Evolutionary conservation across 1,140 invertebrate species (phyloP), one percentile per base, ranked within the genome.

Genomic region (Asobara japonica): DNA sequence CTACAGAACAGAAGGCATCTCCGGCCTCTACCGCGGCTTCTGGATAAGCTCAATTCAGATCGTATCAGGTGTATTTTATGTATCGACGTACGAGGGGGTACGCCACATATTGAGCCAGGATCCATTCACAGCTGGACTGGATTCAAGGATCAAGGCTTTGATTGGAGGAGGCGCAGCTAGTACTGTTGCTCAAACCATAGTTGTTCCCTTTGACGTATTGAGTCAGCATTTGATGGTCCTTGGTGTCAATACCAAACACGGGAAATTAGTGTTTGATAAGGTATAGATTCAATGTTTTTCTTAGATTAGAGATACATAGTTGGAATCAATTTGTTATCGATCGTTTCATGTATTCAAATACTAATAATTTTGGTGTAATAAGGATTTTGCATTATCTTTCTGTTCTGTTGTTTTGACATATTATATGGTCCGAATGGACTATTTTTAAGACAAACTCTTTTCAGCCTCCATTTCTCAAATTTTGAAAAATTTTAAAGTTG

Each of bases 211-310:
- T 85, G 97, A 99, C 87, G 93, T 99, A 30, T 90, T 99, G 30
- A 97, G 96, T 80, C 97, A 99, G 81, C 97, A 99, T 85, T 90
- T 98, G 62, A 99, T 99, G 97, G 93, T 99, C 76, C 89, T 98
- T 20, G 96, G 96, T 0, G 88, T 93, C 71, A 88, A 89, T 56
- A 89, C 87, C 31, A 90, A 91, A 65, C 84, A 89, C 30, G 84
- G 86, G 0, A 86, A 81, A 77, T 71, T 83, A 16, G 75, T 75
- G 29, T 38, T 86, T 29, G 83, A 86, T 65, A 86, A 87, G 70
- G 84, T 85, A 76, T 69, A 71, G 65, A 67, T n/a, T 31, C 11
- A 11, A n/a, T 41, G 13, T 3, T 41, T 41, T 41, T 41, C n/a
- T n/a, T n/a, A n/a, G n/a, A n/a, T n/a, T n/a, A n/a, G n/a, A n/a